Base-by-base conservation (phyloP, 2,797 vertebrate species). In the Synanceia verrucosa region DNA sequence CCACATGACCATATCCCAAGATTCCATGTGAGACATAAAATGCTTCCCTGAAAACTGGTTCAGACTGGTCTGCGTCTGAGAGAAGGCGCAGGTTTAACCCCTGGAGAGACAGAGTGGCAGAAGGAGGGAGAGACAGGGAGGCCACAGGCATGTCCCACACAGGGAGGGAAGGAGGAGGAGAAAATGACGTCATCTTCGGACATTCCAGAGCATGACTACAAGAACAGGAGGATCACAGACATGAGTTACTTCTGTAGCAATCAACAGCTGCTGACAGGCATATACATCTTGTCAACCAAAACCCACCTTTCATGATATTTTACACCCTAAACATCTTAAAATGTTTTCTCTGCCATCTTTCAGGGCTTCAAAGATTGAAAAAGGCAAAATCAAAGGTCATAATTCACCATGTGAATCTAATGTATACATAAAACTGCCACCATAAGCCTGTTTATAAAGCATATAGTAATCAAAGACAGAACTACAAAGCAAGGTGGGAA, bases 1-100 rank as follows among this genome's bases (percentile, higher is more conserved):
- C 92, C 94, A 94, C 94, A 94, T 96, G 94, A 96, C 95, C 94
- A 91, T 94, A 74, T 96, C 94, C 94, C 93, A 95, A 93, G 94
- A 96, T 95, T 95, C 94, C 93, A 92, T 88, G 80, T 90, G 93
- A 95, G 88, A 94, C 91, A 95, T 95, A 95, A 96, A 96, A 93
- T 90, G 91, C 91, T 94, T 95, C 94, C 94, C 93, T 88, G 92
- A 95, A 95, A 97, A 96, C 95, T 92, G 92, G 96, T 95, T 95
- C 92, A 90, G 96, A 95, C 96, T 93, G 94, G 96, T 95, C 86
- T 91, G 57, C 78, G 82, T 91, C 93, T 90, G 90, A 94, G 89
- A 79, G 82, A 91, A 75, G 89, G 90, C 89, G 91, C 91, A 90
- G 93, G 93, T 94, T 94, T 95, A 95, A 95, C 95, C 94, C 95